Conservation (phyloP, 1,140 invertebrate genomes). For the Drosophila kurseongensis region DNA sequence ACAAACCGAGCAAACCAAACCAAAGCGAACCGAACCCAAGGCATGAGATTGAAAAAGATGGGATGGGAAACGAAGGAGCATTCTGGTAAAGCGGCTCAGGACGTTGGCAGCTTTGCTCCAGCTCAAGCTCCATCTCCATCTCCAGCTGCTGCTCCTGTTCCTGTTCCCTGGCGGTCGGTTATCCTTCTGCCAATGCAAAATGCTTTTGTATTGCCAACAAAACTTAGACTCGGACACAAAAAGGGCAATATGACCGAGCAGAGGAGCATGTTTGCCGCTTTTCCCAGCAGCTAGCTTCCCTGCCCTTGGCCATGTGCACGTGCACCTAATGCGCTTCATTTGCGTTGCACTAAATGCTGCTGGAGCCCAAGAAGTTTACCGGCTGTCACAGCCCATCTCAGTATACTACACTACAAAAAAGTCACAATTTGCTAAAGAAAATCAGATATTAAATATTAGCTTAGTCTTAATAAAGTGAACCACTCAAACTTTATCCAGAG, state of each 20-base stretch:
- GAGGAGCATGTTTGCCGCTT: constrained; percentile 19
- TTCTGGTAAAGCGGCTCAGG: constrained; percentile 52
- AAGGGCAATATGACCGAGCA: constrained; percentile 35
- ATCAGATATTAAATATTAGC: neutral
- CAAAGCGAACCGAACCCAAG: constrained; percentile 22
- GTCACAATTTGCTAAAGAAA: no score
- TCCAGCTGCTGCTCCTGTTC: constrained; percentile 26
- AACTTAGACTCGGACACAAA: constrained; percentile 47
- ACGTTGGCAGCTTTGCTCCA: constrained; percentile 40
- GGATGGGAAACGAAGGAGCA: neutral
- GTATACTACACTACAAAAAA: constrained; percentile 28
- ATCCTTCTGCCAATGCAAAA: constrained; percentile 71
- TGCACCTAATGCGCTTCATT: constrained; percentile 81
- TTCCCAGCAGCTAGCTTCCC: neutral
- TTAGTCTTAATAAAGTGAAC: no score
- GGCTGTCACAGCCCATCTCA: constrained; percentile 13
- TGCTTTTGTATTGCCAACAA: constrained; percentile 81
- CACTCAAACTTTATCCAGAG: neutral
- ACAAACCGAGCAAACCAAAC: constrained; percentile 58
- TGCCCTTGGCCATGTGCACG: constrained; percentile 43
- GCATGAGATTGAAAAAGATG: constrained; percentile 30
- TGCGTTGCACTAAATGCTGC: constrained; percentile 74
- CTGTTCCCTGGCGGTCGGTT: constrained; percentile 53
- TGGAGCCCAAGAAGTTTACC: constrained; percentile 27
- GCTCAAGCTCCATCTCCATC: constrained; percentile 1